Evolutionary conservation across 2,797 vertebrate species (phyloP), one percentile per base, ranked within the genome.

Genomic region (Falco rusticolus): DNA sequence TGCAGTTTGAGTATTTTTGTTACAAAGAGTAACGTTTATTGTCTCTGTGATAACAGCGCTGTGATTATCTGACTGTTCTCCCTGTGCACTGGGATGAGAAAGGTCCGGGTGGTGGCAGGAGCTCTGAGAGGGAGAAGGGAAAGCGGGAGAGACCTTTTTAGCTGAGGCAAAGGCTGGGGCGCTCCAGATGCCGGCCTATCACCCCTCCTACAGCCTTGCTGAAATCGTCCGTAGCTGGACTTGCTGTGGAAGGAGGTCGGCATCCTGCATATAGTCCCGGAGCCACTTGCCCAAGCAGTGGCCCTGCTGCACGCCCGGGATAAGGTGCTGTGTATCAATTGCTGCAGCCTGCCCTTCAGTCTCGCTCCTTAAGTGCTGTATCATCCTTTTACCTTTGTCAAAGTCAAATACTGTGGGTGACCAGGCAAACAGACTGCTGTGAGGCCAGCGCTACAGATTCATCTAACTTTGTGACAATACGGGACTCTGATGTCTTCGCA

Each of bases 291-390:
- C 71, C 39, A 5, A 51, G 51, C 66, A 59, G 78, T 5, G 16
- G 57, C 76, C 60, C n/a, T 5, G 0, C 45, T 21, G 77, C 8
- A 10, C 1, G 0, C 47, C 0, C 0, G 0, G 83, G n/a, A 13
- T 64, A 61, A 57, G 69, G 71, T 63, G 54, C 80, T 59, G 19
- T 22, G 1, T 9, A 15, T 60, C 7, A 86, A 26, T 59, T 34
- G 26, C 78, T 94, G 80, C 69, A 78, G 69, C 69, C 39, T 83
- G 79, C 54, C 61, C 5, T 84, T 94, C 80, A 50, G 1, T 68
- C 69, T 53, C 0, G 22, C 79, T 60, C 68, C 66, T 50, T 8
- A 69, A 79, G 33, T 90, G 95, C 94, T 95, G 92, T 39, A 29
- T 96, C 90, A 90, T 92, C 70, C 78, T 77, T 87, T 82, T 93